Conservation (phyloP, 1,140 invertebrate species). For the Diprion similis region DNA sequence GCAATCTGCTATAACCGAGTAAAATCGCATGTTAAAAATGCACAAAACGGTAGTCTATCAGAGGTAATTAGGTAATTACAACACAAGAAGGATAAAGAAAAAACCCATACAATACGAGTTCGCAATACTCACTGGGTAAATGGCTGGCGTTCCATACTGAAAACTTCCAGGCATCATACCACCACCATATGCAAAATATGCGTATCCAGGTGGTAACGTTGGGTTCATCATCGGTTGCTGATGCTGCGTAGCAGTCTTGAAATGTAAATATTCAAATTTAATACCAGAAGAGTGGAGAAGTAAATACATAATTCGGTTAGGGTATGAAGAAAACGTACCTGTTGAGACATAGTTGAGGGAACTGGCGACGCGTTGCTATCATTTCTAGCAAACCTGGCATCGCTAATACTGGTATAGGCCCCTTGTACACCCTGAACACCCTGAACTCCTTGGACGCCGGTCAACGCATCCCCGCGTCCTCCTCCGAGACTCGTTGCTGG, state of each 20-base stretch:
- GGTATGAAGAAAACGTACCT: conserved; percentile 54
- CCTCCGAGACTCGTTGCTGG: conserved; percentile 60
- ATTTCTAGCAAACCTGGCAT: conserved; percentile 78
- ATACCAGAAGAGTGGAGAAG: neutral
- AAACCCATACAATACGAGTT: neutral
- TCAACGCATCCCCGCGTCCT: conserved; percentile 70
- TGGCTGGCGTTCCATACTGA: conserved; percentile 74
- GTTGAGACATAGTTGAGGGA: conserved; percentile 75
- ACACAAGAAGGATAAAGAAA: neutral
- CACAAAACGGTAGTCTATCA: neutral
- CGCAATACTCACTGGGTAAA: conserved; percentile 67
- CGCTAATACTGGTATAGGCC: conserved; percentile 77
- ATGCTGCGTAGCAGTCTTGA: conserved; percentile 67
- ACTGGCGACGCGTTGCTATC: conserved; percentile 86
- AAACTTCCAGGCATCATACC: conserved; percentile 76
- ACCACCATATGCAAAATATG: conserved; percentile 72
- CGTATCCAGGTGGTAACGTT: conserved; percentile 69
- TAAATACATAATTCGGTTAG: neutral
- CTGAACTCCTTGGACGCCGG: conserved; percentile 66
- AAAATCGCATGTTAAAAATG: conserved; percentile 19
- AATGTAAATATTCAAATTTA: conserved; percentile 14
- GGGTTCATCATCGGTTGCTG: conserved; percentile 68
- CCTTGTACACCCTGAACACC: conserved; percentile 58
- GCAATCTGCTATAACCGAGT: conserved; percentile 66
- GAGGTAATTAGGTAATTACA: neutral